Evolutionary conservation across 1,140 invertebrate species (phyloP), one percentile per base, ranked within the genome.

Genomic region (Zelostemma sp.): DNA sequence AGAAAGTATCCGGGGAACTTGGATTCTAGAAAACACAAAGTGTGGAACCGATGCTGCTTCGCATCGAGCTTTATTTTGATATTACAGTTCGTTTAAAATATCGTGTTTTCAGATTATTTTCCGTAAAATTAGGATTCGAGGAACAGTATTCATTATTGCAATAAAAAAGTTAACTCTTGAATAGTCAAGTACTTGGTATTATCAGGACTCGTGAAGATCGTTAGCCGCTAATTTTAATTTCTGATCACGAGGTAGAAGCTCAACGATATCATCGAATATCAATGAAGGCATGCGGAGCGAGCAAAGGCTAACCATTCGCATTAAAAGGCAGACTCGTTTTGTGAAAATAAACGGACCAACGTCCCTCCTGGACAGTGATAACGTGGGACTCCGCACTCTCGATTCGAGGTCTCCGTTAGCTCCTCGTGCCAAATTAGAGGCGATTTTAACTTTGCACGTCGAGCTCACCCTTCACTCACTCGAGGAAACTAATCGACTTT

Each of bases 401-500:
- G 12, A 38, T 11, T 65, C 46, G 6, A 51, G 53, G 43, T 33
- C 58, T 57, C 41, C 49, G 15, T 5, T 46, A 25, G 14, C 51
- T 50, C 47, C 54, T 58, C 62, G 31, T 43, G 50, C 51, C 51
- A 67, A 60, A 67, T 67, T 67, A 67, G 50, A 50, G 33, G 45
- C 57, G 33, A 67, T 51, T 55, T 66, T 48, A 60, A 54, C 51
- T 60, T 65, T 43, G 21, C 54, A 53, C 54, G 54, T 64, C 38
- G 45, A 35, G 33, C n/a, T 40, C 17, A 48, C 60, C 60, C 60
- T 63, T 45, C 33, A 25, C 47, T 40, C 31, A 46, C 38, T 49
- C 28, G 14, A 18, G 15, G 14, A 60, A 67, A 66, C 63, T 66
- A 67, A 67, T 68, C 65, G 65, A 35, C 47, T 61, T 53, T 28